Conservation (phyloP, 30 jellyfish, hydroid and myxozoan species). For the Chironex yamaguchii region DNA sequence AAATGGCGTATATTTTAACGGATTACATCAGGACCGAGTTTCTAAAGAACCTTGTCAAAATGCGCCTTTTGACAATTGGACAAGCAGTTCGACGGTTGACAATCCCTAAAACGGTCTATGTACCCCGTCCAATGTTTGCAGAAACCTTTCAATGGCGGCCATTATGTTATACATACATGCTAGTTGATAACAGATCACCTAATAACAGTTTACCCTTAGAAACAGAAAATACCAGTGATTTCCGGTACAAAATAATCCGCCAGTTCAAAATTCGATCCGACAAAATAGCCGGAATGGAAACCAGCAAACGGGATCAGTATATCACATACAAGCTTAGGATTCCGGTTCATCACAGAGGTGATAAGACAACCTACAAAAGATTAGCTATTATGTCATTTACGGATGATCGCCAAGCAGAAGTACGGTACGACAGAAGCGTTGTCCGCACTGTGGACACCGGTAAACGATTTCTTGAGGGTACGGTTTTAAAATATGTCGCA, state of each 20-base stretch:
- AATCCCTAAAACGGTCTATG: conserved; percentile 88
- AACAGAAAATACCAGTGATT: conserved; percentile 81
- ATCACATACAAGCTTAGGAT: conserved; percentile 74
- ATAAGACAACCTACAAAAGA: conserved; percentile 77
- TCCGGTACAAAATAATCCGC: conserved; percentile 88
- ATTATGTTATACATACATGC: conserved; percentile 93
- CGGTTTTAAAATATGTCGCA: conserved; percentile 85
- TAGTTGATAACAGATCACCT: conserved; percentile 91
- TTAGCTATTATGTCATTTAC: conserved; percentile 97
- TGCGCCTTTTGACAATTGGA: conserved; percentile 88
- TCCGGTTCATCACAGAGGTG: conserved; percentile 89
- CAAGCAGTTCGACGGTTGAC: conserved; percentile 93
- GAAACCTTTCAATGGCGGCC: conserved; percentile 97
- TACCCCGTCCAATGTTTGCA: conserved; percentile 90
- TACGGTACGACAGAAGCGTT: conserved; percentile 71
- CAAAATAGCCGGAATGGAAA: conserved; percentile 96
- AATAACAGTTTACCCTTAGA: conserved; percentile 84
- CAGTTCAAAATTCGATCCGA: conserved; percentile 97
- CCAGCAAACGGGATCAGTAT: conserved; percentile 84
- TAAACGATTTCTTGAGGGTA: conserved; percentile 96
- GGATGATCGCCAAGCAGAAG: conserved; percentile 92
- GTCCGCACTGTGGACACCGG: conserved; percentile 76
- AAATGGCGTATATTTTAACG: conserved; percentile 91
- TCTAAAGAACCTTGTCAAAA: conserved; percentile 93
- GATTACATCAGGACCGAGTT: conserved; percentile 98